phyloP scores from a whole-genome alignment of 2,797 vertebrate genomes.

The Remorina albescens region DNA sequence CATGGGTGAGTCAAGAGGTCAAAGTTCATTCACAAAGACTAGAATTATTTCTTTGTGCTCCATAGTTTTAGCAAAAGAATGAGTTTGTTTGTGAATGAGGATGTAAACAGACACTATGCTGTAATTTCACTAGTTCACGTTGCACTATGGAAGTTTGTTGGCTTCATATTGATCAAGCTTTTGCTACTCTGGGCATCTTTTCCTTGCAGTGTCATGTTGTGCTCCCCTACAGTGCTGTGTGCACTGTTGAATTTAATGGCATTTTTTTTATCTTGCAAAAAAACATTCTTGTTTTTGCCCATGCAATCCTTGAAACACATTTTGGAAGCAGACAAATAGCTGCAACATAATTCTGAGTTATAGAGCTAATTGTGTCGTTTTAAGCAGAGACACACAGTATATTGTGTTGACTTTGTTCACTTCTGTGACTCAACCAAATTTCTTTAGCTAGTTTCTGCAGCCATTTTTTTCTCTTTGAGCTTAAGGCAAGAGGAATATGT shows the following conservation, averaged over 20 bases:
- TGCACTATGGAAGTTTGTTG: neutral
- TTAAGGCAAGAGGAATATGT: neutral
- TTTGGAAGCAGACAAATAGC: neutral
- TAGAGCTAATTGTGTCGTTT: neutral
- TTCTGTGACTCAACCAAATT: neutral
- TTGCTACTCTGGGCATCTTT: neutral
- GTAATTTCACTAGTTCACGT: neutral
- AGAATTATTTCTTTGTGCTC: neutral
- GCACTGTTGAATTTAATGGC: neutral
- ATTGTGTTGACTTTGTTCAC: neutral
- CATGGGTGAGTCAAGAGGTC: slow-evolving; percentile 84
- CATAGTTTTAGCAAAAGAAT: neutral
- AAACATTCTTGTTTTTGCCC: neutral
- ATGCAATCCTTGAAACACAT: neutral
- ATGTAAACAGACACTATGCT: neutral
- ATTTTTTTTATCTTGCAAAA: neutral
- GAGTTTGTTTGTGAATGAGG: slow-evolving; percentile 1
- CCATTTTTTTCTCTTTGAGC: slow-evolving; percentile 1
- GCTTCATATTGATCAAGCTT: neutral
- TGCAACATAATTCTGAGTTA: neutral
- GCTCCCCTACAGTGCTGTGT: neutral
- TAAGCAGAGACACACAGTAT: too few relatives aligned
- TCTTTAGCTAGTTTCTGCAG: neutral
- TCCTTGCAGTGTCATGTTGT: neutral
- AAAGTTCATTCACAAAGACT: neutral